Percentiles rank a stretch among this genome's conserved stretches.
Conservation (phyloP, 2,113 vertebrate genomes). For the Rhizomys pruinosus region DNA sequence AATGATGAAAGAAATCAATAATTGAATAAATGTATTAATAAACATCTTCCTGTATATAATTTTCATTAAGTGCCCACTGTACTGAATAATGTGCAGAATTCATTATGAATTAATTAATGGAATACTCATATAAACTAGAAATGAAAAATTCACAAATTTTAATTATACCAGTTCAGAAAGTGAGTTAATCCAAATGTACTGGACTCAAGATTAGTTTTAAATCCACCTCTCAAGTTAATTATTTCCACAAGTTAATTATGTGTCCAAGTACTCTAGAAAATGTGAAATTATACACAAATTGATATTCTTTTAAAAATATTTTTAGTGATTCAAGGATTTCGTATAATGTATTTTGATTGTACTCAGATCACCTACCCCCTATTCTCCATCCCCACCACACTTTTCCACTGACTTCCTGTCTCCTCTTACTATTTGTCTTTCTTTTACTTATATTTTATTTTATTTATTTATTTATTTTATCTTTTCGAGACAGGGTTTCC, state of each 20-base stretch:
- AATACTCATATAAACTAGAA: constrained; percentile 35
- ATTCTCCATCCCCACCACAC: no score
- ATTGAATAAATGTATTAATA: constrained; percentile 46
- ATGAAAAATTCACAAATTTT: constrained; percentile 52
- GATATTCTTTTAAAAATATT: constrained; percentile 12
- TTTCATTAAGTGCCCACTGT: constrained; percentile 26
- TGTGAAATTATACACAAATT: constrained; percentile 30
- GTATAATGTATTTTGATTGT: not conserved
- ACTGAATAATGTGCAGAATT: constrained; percentile 38
- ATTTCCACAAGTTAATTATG: constrained; percentile 33
- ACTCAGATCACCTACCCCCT: no score
- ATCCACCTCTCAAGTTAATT: constrained; percentile 25
- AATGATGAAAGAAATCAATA: constrained; percentile 45
- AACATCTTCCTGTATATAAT: constrained; percentile 18
- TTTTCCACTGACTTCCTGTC: no score
- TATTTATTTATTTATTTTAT: no score
- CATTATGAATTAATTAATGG: constrained; percentile 56
- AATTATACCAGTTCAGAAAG: constrained; percentile 55
- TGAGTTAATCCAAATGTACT: constrained; percentile 29
- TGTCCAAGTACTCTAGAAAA: constrained; percentile 17
- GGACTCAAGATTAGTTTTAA: constrained; percentile 47
- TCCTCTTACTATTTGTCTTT: no score
- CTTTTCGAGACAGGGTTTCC: no score
- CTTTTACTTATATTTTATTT: no score
- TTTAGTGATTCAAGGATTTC: constrained; percentile 28